Conservation (phyloP, 2,797 vertebrate species). For the Rhincodon typus region DNA sequence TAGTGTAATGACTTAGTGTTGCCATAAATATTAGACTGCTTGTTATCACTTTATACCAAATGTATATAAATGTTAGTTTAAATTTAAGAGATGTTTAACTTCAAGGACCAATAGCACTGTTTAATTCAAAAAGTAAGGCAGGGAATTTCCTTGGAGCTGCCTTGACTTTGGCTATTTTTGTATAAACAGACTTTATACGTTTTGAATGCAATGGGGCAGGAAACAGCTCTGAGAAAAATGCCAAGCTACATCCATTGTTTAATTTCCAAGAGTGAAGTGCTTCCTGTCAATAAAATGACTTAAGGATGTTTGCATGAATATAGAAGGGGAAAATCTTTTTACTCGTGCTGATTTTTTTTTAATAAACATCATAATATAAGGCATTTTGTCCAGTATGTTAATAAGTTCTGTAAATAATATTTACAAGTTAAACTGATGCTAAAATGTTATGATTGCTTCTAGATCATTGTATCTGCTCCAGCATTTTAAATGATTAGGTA, state of each 20-base stretch:
- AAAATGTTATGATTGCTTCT: neutral
- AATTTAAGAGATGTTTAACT: conserved; percentile 10
- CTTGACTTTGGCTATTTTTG: neutral
- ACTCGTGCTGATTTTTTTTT: neutral
- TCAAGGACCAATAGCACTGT: neutral
- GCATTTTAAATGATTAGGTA: neutral
- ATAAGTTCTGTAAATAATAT: neutral
- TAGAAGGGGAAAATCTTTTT: neutral
- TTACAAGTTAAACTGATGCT: neutral
- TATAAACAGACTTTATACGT: neutral
- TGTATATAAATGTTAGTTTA: neutral
- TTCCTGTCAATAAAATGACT: neutral
- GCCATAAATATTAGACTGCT: too few species aligned
- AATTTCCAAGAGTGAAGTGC: neutral
- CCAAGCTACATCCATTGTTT: neutral
- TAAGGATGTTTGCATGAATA: neutral
- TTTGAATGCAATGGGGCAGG: neutral
- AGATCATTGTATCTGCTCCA: neutral
- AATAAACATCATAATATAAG: neutral
- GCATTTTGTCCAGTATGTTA: neutral
- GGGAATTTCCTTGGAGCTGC: neutral
- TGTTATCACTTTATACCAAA: neutral
- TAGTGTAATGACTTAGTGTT: neutral
- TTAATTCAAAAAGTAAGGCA: neutral
- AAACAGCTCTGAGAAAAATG: neutral